Conservation (phyloP, 2,113 vertebrate genomes). For the Potamarius usumacintae region DNA sequence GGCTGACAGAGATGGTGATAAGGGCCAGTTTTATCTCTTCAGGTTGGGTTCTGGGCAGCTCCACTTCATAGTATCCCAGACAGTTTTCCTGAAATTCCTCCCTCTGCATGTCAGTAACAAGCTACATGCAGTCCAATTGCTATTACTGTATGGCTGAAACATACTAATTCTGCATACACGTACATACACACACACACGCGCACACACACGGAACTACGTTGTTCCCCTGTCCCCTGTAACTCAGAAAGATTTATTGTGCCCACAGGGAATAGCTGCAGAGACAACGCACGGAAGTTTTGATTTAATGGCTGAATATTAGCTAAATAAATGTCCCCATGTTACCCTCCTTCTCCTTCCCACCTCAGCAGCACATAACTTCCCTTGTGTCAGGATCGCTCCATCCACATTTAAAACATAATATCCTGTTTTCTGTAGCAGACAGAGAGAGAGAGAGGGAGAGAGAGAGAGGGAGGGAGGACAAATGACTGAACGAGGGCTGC, state of each 20-base stretch:
- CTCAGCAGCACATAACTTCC: conserved; percentile 32
- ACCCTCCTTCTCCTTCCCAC: conserved; percentile 29
- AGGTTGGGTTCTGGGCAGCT: conserved; percentile 12
- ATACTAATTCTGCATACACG: background rate
- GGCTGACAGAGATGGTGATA: conserved; percentile 6
- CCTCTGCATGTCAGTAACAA: background rate
- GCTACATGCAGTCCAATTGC: background rate
- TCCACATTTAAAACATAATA: conserved; percentile 51
- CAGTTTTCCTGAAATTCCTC: conserved; percentile 7
- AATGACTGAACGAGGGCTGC: conserved; percentile 61
- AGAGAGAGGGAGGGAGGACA: conserved; percentile 56
- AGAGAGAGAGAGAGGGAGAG: conserved; percentile 48
- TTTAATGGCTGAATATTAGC: conserved; percentile 63
- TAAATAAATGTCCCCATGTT: conserved; percentile 56
- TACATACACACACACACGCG: conserved; percentile 34
- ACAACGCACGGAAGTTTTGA: conserved; percentile 66
- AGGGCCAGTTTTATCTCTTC: conserved; percentile 24
- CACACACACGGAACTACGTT: conserved; percentile 38
- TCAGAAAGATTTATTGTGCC: conserved; percentile 54
- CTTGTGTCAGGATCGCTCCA: conserved; percentile 29
- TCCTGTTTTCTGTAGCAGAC: conserved; percentile 65
- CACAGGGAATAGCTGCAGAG: conserved; percentile 42
- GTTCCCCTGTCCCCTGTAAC: conserved; percentile 48
- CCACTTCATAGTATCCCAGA: conserved; percentile 1
- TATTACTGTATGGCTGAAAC: conserved; percentile 6